These are phyloP conservation scores for Gambusia affinis DNA, from an alignment of 2,113 vertebrate species.

Conservation along the genomic window DNA sequence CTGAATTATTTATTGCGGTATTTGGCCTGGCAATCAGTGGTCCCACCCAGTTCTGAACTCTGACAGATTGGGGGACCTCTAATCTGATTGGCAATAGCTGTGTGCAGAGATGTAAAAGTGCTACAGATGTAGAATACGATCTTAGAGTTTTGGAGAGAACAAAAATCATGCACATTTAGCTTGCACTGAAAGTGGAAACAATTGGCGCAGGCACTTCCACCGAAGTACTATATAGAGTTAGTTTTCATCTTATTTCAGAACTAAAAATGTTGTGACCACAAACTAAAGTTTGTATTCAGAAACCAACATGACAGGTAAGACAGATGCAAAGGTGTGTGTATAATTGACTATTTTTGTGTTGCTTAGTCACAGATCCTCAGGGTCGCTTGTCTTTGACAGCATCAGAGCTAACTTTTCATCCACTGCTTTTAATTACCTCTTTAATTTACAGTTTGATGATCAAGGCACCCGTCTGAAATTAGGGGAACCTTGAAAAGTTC, in stretches of 20 bases:
- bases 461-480: conserved; percentile 40
- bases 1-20: too few species aligned
- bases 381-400: conserved; percentile 25
- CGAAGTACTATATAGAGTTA: neutral
- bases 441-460: conserved; percentile 51
- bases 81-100: too few species aligned
- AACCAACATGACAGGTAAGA: conserved; percentile 3
- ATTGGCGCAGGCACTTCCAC: neutral
- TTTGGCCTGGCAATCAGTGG: too few species aligned
- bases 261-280: neutral
- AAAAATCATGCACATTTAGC: neutral
- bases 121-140: neutral
- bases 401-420: conserved; percentile 23
- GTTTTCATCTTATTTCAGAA: neutral
- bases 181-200: neutral
- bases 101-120: too few species aligned
- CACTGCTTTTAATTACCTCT: conserved; percentile 55
- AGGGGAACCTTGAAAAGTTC: conserved; percentile 62
- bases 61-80: too few species aligned
- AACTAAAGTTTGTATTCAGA: conserved; percentile 8
- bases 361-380: neutral
- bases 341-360: neutral
- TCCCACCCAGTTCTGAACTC: too few species aligned
- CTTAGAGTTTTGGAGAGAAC: too few species aligned
- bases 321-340: neutral